phyloP scores from a whole-genome alignment of 2,113 vertebrate genomes.

The Hippocampus guttulatus region DNA sequence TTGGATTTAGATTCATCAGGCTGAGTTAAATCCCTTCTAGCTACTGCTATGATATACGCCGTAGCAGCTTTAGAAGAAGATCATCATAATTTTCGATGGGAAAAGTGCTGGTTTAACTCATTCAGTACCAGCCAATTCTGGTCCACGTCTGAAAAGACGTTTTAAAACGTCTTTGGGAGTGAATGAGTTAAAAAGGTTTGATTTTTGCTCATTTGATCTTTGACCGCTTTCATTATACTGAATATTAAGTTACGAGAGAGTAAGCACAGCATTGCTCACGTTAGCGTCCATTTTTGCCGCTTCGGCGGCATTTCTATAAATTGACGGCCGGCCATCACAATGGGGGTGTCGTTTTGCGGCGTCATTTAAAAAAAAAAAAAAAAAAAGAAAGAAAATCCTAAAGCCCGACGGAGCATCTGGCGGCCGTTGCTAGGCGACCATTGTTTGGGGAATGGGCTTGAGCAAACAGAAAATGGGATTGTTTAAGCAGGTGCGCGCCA shows the following conservation, averaged over 20 bases:
- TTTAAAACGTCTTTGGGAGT: no score
- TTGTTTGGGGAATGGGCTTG: neutral
- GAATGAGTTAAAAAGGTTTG: neutral
- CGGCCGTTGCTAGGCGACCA: neutral
- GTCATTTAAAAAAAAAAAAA: neutral
- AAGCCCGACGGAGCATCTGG: neutral
- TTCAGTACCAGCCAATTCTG: no score
- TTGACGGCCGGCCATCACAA: neutral
- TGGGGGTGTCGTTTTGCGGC: neutral
- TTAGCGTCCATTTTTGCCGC: neutral
- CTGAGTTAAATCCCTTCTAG: no score
- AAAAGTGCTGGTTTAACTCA: neutral
- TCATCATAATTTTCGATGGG: neutral
- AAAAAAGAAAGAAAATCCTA: conserved; percentile 11
- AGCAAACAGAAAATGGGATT: neutral
- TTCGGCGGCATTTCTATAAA: neutral
- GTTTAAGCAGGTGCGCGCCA: conserved; percentile 4
- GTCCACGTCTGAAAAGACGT: no score
- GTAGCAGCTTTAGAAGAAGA: neutral
- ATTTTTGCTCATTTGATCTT: neutral
- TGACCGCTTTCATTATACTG: neutral
- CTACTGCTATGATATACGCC: neutral
- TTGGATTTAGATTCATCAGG: no score
- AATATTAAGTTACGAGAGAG: neutral
- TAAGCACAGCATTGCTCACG: neutral